phyloP scores from a whole-genome alignment of 2,797 vertebrate species.

The Eleutherodactylus coqui region DNA sequence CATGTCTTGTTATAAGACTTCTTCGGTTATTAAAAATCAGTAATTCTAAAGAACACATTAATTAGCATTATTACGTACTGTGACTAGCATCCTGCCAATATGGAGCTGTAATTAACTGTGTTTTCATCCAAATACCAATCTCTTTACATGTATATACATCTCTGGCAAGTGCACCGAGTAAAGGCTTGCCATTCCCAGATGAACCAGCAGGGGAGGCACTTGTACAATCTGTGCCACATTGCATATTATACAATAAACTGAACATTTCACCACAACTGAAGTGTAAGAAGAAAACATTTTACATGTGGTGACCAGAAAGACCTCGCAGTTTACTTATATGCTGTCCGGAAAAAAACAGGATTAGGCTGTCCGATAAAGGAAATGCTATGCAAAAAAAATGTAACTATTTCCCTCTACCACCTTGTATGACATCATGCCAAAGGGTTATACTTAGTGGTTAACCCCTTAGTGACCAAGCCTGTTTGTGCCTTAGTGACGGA shows the following conservation, averaged over 20 bases:
- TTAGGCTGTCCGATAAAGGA: background rate
- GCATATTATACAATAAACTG: background rate
- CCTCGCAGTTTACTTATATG: background rate
- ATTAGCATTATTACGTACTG: too few species aligned
- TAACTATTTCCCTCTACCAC: background rate
- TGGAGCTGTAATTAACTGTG: too few species aligned
- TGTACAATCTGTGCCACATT: background rate
- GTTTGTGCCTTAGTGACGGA: too few species aligned
- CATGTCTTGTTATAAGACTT: background rate
- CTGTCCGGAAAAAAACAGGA: background rate
- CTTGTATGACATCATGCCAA: background rate
- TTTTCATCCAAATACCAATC: too few species aligned
- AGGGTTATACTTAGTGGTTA: background rate
- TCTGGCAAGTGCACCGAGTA: background rate
- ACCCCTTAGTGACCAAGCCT: too few species aligned
- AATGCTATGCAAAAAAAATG: background rate
- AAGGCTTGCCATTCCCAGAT: background rate
- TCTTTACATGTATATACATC: too few species aligned
- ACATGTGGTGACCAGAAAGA: background rate
- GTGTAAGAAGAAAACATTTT: background rate
- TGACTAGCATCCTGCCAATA: too few species aligned
- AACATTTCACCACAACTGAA: background rate
- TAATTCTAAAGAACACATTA: too few species aligned
- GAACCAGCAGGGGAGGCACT: conserved; percentile 49
- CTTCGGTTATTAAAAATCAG: too few species aligned